Conservation (phyloP, 1,140 invertebrate genomes). For the Drosophila sproati region DNA sequence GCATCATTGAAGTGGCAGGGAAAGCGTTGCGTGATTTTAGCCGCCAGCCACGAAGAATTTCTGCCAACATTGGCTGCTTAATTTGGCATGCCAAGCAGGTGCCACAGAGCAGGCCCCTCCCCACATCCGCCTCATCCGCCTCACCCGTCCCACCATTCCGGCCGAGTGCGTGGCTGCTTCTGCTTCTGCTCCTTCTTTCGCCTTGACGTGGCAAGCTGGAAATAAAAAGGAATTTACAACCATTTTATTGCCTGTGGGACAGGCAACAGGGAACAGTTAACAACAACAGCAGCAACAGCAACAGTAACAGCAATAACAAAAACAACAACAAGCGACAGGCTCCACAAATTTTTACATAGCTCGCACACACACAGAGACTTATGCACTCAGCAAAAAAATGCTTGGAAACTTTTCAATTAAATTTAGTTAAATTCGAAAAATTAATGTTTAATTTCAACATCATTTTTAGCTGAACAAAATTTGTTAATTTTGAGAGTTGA, state of each 20-base stretch:
- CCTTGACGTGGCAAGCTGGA: conserved; percentile 40
- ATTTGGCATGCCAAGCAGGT: conserved; percentile 78
- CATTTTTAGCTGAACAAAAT: too few relatives aligned
- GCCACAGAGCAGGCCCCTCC: conserved; percentile 28
- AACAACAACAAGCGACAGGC: conserved; percentile 21
- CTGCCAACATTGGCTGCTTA: conserved; percentile 44
- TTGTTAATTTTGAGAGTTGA: too few relatives aligned
- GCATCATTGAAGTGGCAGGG: conserved; percentile 47
- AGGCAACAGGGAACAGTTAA: conserved; percentile 21
- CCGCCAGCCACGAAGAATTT: conserved; percentile 37
- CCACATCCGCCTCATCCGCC: neutral
- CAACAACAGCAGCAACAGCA: neutral
- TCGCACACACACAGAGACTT: neutral
- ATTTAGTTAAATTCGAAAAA: too few relatives aligned
- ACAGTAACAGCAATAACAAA: neutral
- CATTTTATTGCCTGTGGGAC: conserved; percentile 56
- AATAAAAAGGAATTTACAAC: conserved; percentile 66
- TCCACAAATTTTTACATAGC: conserved; percentile 53
- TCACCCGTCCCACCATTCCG: neutral
- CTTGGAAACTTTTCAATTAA: too few relatives aligned
- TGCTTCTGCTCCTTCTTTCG: neutral
- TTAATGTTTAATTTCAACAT: too few relatives aligned
- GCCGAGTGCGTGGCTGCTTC: neutral
- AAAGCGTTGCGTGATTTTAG: conserved; percentile 55
- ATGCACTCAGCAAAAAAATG: too few relatives aligned